Base-by-base conservation (phyloP, 2,113 vertebrate species). In the Accipiter virgatus region DNA sequence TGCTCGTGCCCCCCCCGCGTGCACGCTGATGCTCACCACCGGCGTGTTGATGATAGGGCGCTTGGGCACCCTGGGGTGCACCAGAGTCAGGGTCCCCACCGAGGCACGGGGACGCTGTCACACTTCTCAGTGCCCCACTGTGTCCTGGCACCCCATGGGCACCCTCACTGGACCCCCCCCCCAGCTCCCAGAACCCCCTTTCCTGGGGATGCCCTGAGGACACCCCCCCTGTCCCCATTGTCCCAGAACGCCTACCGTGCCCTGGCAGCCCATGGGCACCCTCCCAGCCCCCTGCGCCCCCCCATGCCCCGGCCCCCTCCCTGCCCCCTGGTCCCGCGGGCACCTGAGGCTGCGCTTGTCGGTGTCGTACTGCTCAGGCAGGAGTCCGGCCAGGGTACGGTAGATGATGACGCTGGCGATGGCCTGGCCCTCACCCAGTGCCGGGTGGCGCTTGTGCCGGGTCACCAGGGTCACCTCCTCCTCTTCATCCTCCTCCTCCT, bases 281-380 rank as follows among this genome's bases (percentile, higher is more conserved):
- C 50, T 16, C 32, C 45, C 25, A 25, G 32, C 23, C 16, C 67
- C 17, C 26, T 6, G 13, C 36, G 58, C 58, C 34, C 58, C 26
- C 25, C 11, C 27, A n/a, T 27, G 32, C 38, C 34, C 58, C 13
- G 7, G 38, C 16, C 40, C 11, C 48, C 7, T 40, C 14, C 3
- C 15, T 11, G 31, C 12, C 52, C 52, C 61, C 31, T 16, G 3
- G 61, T 3, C 47, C 13, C 12, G 6, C 4, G 22, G 58, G 36
- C 92, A 99, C 99, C 99, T 98, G 68, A 99, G 98, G 95, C 99
- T 99, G 83, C 99, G 98, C 97, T 99, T 99, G 98, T 99, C 99
- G 0, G 98, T 98, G 94, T 99, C 99, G 2, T 99, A 99, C 97
- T 97, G 98, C 95, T 99, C 98, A 3, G 99, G 99, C 68, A 99